Evolutionary conservation across 2,888 invertebrate genomes (phyloP), one percentile per base, ranked within the genome.

Genomic region (Epirrhoe alternata): DNA sequence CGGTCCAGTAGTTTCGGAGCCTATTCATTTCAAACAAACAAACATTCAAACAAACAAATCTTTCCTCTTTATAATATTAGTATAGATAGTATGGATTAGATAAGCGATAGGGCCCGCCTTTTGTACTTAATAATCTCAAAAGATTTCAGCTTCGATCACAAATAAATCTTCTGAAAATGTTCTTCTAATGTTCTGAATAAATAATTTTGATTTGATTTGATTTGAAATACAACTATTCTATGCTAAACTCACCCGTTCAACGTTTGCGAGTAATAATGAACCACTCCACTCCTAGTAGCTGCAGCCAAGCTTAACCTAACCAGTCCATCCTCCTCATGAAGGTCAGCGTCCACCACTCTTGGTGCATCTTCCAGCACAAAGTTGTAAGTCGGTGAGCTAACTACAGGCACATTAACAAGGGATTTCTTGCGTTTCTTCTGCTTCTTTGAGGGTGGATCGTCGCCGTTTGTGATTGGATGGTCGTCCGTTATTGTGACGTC

Each of bases 211-310:
- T n/a, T n/a, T n/a, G n/a, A n/a, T n/a, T n/a, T n/a, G n/a, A n/a
- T n/a, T n/a, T n/a, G n/a, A n/a, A n/a, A 24, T 24, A 24, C 24
- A 24, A 24, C 24, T 24, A 24, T 24, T 24, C 24, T 24, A 24
- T 24, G 1, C 3, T 16, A 47, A 47, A 76, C 93, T 90, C 85
- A 96, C 94, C 97, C 97, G 88, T 97, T 97, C 45, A 97, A 89
- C 72, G 95, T 95, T 77, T 97, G 96, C 58, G 95, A 94, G 84
- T 97, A 98, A 62, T 97, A 91, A 86, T 97, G 96, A 47, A 97
- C 94, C 6, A 96, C 95, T 0, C 98, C 98, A 79, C 95, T 96
- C 74, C 96, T 94, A 0, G 97, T 97, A 0, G 95, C 94, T 0
- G 95, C 95, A 0, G 92, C 86, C 75, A 83, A 89, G 84, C 72